These are phyloP conservation scores for Cryptoprocta ferox DNA, from an alignment of 2,797 vertebrate species.

Conservation along the genomic window DNA sequence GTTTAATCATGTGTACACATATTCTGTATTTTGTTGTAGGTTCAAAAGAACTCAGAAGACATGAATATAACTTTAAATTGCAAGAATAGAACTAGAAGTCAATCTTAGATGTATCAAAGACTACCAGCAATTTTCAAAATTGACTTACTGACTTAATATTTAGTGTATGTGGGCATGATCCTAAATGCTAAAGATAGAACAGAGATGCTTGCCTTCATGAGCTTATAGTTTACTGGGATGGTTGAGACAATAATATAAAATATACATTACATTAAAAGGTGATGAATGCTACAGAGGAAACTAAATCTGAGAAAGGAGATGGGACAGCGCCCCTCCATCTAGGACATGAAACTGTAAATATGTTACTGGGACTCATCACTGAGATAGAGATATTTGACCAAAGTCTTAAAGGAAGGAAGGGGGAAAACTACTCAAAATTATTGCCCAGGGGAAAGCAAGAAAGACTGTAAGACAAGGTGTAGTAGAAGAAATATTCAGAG, in stretches of 20 bases:
- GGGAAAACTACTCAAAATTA: background rate
- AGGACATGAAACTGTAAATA: background rate
- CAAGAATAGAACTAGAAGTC: background rate
- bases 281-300: background rate
- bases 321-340: accelerated
- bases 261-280: background rate
- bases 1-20: background rate
- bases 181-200: background rate
- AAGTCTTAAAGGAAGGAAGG: background rate
- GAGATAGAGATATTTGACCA: background rate
- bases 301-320: background rate
- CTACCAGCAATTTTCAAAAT: background rate
- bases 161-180: background rate
- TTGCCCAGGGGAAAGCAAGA: background rate
- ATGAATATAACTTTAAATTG: background rate
- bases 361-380: background rate
- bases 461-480: accelerated
- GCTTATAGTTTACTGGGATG: background rate
- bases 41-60: background rate
- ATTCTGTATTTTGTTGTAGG: background rate
- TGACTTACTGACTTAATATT: background rate
- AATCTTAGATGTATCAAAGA: background rate
- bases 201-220: background rate
- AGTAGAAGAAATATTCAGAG: background rate
- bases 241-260: background rate